Evolutionary conservation across 1,140 invertebrate species (phyloP).

Genomic region (Pemphigus obesinymphae): DNA sequence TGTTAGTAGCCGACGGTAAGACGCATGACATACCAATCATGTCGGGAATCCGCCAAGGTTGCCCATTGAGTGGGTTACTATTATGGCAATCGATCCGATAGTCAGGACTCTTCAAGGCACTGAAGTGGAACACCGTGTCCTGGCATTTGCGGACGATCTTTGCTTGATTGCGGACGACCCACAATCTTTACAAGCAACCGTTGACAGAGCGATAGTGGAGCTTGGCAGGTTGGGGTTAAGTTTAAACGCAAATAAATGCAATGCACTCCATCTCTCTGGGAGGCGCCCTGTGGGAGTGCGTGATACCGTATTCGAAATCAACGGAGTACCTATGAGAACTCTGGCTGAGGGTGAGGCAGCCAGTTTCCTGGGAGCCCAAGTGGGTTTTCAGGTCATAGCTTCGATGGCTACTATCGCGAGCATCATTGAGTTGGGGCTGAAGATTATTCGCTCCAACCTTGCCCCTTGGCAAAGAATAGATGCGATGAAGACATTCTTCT

Average conservation of each 20-base stretch:
- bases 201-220: fast-evolving
- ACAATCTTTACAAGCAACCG: neutral
- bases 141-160: neutral
- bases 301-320: too few species aligned
- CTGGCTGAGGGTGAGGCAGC: neutral
- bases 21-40: too few species aligned
- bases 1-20: too few species aligned
- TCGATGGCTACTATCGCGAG: fast-evolving
- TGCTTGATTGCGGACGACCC: neutral
- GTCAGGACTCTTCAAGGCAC: neutral
- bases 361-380: neutral
- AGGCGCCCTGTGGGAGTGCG: too few species aligned
- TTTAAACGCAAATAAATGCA: too few species aligned
- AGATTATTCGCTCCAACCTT: neutral
- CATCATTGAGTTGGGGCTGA: fast-evolving
- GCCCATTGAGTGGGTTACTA: neutral
- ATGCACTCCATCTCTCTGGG: too few species aligned
- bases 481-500: too few species aligned
- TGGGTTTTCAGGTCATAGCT: fast-evolving
- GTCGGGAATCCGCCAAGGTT: neutral
- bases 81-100: neutral
- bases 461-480: too few species aligned
- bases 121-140: neutral
- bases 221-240: neutral
- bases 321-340: too few species aligned